These are phyloP conservation scores for Nothura maculosa DNA, from an alignment of 2,797 vertebrate genomes.

Conservation along the genomic window DNA sequence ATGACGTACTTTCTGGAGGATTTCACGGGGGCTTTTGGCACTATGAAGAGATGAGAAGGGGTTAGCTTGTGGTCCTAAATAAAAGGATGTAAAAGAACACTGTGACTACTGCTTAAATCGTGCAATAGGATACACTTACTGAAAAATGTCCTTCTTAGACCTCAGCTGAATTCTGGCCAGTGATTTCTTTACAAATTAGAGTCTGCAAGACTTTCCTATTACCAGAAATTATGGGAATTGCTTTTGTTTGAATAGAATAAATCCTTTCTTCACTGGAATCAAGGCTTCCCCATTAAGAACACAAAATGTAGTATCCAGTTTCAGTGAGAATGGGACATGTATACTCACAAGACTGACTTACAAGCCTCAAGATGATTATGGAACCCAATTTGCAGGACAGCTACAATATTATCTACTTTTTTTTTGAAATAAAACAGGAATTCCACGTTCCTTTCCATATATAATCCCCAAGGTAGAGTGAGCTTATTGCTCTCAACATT, in stretches of 20 bases:
- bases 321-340: not conserved
- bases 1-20: not conserved
- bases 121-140: not conserved
- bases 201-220: not conserved
- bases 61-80: not conserved
- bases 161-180: not conserved
- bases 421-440: not conserved
- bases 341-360: accelerated
- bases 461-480: accelerated
- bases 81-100: not conserved
- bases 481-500: not conserved
- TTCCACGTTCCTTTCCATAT: not conserved
- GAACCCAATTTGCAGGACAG: not conserved
- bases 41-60: not conserved
- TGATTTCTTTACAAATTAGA: not conserved
- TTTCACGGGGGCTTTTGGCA: not conserved
- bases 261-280: not conserved
- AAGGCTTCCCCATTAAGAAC: not conserved
- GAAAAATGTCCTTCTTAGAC: accelerated
- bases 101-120: not conserved
- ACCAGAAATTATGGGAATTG: not conserved
- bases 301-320: accelerated
- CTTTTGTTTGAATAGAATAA: not conserved
- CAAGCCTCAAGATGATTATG: not conserved
- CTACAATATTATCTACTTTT: not conserved